Conservation (phyloP, 2,113 vertebrate species). For the Ageneiosus marmoratus region DNA sequence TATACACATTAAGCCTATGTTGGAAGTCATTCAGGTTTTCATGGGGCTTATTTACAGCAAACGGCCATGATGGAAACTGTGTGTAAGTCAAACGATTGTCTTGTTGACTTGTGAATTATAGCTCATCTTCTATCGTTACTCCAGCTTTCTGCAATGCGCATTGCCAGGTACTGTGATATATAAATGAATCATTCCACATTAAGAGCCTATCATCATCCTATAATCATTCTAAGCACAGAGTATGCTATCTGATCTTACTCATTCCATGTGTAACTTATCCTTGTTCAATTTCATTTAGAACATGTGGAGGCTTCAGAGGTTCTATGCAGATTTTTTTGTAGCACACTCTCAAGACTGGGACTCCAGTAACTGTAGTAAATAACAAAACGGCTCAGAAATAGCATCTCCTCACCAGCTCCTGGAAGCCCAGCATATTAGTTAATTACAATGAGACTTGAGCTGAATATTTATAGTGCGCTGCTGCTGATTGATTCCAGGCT, state of each 20-base stretch:
- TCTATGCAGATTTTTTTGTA: neutral
- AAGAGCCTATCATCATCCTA: neutral
- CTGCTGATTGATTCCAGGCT: slow-evolving; percentile 40
- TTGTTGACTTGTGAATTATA: neutral
- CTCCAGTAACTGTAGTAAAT: neutral
- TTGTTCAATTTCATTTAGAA: neutral
- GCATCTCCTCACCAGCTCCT: neutral
- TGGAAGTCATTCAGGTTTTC: neutral
- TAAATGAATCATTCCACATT: neutral
- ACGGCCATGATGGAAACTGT: neutral
- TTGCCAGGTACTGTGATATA: neutral
- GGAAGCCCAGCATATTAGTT: slow-evolving; percentile 30
- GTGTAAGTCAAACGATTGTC: neutral
- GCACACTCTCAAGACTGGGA: neutral
- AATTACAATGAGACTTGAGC: slow-evolving; percentile 22
- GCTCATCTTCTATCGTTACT: neutral
- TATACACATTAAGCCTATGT: neutral
- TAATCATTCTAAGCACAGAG: too few relatives aligned
- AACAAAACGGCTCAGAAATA: slow-evolving; percentile 12
- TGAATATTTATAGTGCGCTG: slow-evolving; percentile 45
- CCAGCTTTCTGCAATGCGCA: neutral
- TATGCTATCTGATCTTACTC: neutral
- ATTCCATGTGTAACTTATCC: neutral
- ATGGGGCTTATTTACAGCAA: neutral
- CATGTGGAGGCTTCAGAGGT: neutral